These are phyloP conservation scores for Mustelus asterias DNA, from an alignment of 2,113 vertebrate species.

Conservation along the genomic window DNA sequence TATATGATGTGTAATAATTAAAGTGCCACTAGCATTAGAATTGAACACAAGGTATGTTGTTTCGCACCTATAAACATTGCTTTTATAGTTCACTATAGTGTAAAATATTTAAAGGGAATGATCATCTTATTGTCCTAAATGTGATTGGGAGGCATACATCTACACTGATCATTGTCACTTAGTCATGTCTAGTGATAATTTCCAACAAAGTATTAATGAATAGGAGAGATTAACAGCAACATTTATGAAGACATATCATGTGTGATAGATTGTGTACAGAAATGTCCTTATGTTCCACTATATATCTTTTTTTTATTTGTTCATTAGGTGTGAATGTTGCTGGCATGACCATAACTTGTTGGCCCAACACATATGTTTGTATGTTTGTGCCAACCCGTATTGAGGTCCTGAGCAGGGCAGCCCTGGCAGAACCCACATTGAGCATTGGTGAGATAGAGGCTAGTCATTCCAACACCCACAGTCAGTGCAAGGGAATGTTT, in stretches of 20 bases:
- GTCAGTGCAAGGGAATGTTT: not conserved
- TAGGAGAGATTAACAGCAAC: not conserved
- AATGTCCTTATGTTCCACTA: not conserved
- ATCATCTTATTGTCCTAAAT: not conserved
- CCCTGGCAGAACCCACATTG: too few species aligned
- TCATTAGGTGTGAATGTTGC: not conserved
- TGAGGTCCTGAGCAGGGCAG: too few species aligned
- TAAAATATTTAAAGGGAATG: constrained; percentile 7
- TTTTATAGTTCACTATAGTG: not conserved
- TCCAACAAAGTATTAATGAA: not conserved
- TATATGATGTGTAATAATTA: not conserved
- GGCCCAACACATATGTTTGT: too few species aligned
- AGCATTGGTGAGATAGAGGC: too few species aligned
- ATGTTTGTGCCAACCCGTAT: too few species aligned
- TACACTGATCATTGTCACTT: not conserved
- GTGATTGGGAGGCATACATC: not conserved
- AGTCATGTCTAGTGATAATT: not conserved
- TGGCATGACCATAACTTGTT: not conserved
- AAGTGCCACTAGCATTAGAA: not conserved
- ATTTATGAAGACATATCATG: not conserved
- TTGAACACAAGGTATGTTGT: not conserved
- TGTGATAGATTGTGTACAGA: not conserved
- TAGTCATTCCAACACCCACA: not conserved
- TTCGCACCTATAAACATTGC: not conserved
- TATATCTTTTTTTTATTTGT: not conserved